Evolutionary conservation across 2,888 invertebrate species (phyloP), one percentile per base, ranked within the genome.

Genomic region (Hoplodrina blanda): DNA sequence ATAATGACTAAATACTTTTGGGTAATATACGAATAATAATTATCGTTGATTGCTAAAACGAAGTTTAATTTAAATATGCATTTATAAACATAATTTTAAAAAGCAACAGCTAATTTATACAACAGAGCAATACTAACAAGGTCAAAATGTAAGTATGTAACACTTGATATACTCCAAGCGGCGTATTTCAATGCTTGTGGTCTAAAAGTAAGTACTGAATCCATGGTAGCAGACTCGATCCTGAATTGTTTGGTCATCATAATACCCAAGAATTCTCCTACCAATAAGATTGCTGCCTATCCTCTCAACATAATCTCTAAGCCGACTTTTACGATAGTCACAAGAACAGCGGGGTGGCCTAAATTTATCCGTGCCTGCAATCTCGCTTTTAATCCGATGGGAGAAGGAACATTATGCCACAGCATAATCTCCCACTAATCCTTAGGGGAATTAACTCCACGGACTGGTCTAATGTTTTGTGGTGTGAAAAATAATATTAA

Each of bases 311-410:
- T 73, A 73, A 62, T 78, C 62, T 71, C 57, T 71, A 71, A 74
- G 49, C 62, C 72, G 53, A 71, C 53, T 74, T 74, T 74, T 78
- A 71, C 53, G 62, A 74, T 78, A 74, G 78, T 50, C 57, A 53
- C 25, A 17, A 59, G 72, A 62, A 70, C 71, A 78, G 53, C 33
- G 49, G 62, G 78, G 62, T 78, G 72, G 72, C 62, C 75, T 64
- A 56, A 78, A 75, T 78, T 75, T 65, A 75, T 78, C 73, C 73
- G 33, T 78, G 78, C 73, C 73, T 75, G 78, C 75, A 78, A 78
- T 75, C 75, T 75, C 25, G 78, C 78, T 44, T 41, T 62, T 74
- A 74, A 78, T 78, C 78, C 78, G 62, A 71, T 78, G 74, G 78
- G 72, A 74, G 63, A 71, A 62, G 72, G 44, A 78, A 74, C 71